phyloP scores from a whole-genome alignment of 2,113 vertebrate genomes.

The Psephotus haematonotus region DNA sequence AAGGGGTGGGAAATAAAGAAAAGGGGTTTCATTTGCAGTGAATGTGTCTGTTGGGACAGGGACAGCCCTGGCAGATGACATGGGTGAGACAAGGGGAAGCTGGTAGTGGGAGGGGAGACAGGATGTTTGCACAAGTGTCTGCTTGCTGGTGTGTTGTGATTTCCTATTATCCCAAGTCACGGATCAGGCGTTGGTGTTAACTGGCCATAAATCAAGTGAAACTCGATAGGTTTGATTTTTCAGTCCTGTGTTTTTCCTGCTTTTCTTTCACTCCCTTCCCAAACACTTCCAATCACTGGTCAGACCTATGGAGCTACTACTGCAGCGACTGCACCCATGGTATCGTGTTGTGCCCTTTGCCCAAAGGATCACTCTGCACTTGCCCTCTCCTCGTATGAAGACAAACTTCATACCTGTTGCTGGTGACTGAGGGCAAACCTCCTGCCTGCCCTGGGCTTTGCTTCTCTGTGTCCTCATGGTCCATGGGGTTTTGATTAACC shows the following conservation, averaged over 20 bases:
- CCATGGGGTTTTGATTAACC: background rate
- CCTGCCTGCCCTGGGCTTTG: background rate
- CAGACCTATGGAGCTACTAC: fast-evolving
- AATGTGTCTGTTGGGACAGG: background rate
- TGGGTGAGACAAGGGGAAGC: background rate
- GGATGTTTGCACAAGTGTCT: background rate
- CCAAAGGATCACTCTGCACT: no score
- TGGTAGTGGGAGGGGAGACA: fast-evolving
- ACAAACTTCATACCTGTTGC: background rate
- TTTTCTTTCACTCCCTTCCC: background rate
- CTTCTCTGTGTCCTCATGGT: background rate
- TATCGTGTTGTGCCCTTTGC: fast-evolving
- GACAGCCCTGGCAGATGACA: background rate
- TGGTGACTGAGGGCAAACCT: fast-evolving
- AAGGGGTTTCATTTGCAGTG: background rate
- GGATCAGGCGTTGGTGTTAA: background rate
- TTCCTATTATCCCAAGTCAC: background rate
- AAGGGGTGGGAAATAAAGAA: background rate
- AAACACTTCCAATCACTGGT: fast-evolving
- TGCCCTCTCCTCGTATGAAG: fast-evolving
- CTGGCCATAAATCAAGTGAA: background rate
- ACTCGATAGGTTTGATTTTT: background rate
- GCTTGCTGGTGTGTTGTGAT: fast-evolving
- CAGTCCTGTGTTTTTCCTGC: background rate
- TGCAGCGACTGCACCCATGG: background rate